Percentiles rank a stretch among this genome's conserved stretches.
phyloP scores from a whole-genome alignment of 2,888 invertebrate genomes.

The Leptinotarsa tumamoca region DNA sequence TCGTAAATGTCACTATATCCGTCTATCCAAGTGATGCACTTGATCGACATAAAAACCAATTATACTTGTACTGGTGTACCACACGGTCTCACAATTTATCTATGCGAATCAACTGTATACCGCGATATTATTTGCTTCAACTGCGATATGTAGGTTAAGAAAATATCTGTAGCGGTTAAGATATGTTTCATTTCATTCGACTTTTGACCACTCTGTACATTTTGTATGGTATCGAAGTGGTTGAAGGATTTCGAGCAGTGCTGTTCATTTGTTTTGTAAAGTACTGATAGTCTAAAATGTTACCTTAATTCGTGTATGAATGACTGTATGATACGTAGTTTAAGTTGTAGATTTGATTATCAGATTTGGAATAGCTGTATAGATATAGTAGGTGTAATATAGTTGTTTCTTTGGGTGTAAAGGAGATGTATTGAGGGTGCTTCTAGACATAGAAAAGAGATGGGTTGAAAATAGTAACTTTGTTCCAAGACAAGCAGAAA shows the following conservation, averaged over 20 bases:
- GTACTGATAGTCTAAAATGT: slow-evolving; percentile 53
- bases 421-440: slow-evolving; percentile 41
- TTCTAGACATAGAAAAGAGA: slow-evolving; percentile 26
- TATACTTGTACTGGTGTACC: neutral
- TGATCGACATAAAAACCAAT: neutral
- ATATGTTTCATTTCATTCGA: neutral
- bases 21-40: slow-evolving; percentile 19
- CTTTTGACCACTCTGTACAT: neutral
- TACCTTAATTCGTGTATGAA: slow-evolving; percentile 40
- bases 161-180: neutral
- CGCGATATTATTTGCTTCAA: slow-evolving; percentile 2
- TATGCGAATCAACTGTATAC: neutral
- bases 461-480: slow-evolving; percentile 6
- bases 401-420: slow-evolving; percentile 52
- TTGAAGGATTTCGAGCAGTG: slow-evolving; percentile 1
- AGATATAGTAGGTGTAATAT: slow-evolving; percentile 47
- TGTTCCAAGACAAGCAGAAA: slow-evolving; percentile 26
- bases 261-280: slow-evolving; percentile 52
- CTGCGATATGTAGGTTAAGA: neutral
- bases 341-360: slow-evolving; percentile 27
- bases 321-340: slow-evolving; percentile 33
- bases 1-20: slow-evolving; percentile 13
- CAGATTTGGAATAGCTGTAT: slow-evolving; percentile 21
- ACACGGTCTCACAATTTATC: neutral
- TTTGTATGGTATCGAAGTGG: neutral